Evolutionary conservation across 2,888 invertebrate species (phyloP), one percentile per base, ranked within the genome.

Genomic region (Carpatolechia fugitivella): DNA sequence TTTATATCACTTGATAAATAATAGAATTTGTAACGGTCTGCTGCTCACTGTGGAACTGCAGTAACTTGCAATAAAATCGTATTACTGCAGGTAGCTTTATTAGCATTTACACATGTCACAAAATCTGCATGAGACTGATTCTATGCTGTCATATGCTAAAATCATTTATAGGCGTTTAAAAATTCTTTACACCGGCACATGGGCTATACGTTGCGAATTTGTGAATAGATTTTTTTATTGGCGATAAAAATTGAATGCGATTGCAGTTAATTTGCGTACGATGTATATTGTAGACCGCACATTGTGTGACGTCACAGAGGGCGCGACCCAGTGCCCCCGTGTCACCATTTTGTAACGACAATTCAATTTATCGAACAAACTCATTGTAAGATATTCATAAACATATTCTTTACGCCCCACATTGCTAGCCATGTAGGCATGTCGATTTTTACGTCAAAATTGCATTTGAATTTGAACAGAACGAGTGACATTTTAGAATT

Each of bases 211-310:
- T 73, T 63, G 70, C 85, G 73, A 83, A 88, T 87, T 72, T 69
- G 75, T 85, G 82, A 87, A 89, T 83, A 77, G 75, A 68, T 70
- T 76, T 81, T 83, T 87, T 85, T 84, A 85, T 82, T 76, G 85
- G 61, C 84, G 70, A 86, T 87, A 87, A 88, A 88, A 88, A 76
- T 80, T 86, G 77, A 79, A 85, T 82, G 71, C 74, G 66, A 68
- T 65, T 64, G 77, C 76, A 85, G 83, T 85, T 87, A 87, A 89
- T 88, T 90, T 90, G 87, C 85, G 85, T 88, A 85, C 71, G 80
- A 65, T 69, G 81, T 78, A 82, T 86, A 82, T 86, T 82, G 83
- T 81, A 76, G 82, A 80, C 81, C 85, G 77, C 83, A 74, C 72
- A 79, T 82, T 81, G 82, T 78, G 73, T 72, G 65, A 69, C 68